Conservation (phyloP, 2,888 invertebrate species). For the Leptinotarsa juncta region DNA sequence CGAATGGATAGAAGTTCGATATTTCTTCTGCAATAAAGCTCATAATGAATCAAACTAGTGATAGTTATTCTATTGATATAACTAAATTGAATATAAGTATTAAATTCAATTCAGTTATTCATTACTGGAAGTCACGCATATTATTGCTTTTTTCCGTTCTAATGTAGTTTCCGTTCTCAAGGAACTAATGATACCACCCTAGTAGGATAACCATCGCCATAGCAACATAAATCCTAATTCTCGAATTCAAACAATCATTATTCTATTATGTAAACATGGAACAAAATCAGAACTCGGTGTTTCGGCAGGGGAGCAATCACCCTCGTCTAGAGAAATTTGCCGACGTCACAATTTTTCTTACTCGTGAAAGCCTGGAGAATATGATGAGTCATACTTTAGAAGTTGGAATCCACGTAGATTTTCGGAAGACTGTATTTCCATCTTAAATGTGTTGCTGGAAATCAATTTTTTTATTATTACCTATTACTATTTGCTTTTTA, state of each 20-base stretch:
- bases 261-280: slow-evolving; percentile 24
- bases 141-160: slow-evolving; percentile 8
- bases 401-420: neutral
- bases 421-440: neutral
- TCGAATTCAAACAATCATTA: slow-evolving; percentile 26
- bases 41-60: neutral
- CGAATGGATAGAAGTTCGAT: too few species aligned
- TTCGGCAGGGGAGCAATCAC: slow-evolving; percentile 28
- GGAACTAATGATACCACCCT: slow-evolving; percentile 17
- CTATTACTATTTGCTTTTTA: neutral
- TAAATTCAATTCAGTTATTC: neutral
- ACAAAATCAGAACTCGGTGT: slow-evolving; percentile 27
- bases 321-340: slow-evolving; percentile 32
- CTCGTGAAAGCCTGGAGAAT: slow-evolving; percentile 23
- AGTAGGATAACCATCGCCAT: slow-evolving; percentile 16
- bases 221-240: slow-evolving; percentile 27
- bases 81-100: neutral
- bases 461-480: neutral
- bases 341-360: slow-evolving; percentile 32
- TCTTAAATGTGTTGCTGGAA: neutral
- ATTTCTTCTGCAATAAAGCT: neutral
- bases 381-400: slow-evolving; percentile 3
- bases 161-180: neutral
- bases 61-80: neutral
- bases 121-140: neutral